These are phyloP conservation scores for Ernsta delagoae DNA, from an alignment of 2,888 invertebrate genomes.

Conservation along the genomic window DNA sequence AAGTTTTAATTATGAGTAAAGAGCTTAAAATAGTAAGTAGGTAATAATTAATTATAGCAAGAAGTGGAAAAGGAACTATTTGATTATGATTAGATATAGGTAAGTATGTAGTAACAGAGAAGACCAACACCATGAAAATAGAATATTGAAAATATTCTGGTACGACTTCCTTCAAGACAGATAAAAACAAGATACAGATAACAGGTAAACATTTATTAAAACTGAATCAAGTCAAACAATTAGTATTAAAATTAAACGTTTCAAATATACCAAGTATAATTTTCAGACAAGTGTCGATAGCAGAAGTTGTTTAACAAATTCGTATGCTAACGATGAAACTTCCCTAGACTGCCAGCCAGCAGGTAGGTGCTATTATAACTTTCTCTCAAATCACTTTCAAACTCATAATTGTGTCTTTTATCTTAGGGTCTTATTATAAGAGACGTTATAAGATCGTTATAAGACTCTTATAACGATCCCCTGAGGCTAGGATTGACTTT, in stretches of 20 bases:
- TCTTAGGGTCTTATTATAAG: too few species aligned
- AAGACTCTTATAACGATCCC: conserved; percentile 5
- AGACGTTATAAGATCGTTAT: too few species aligned
- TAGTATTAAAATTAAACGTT: neutral
- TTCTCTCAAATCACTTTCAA: conserved; percentile 41
- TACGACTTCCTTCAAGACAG: neutral
- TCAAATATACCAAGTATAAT: neutral
- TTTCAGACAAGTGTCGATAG: conserved; percentile 5
- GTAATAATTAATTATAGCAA: too few species aligned
- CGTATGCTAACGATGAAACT: conserved; percentile 53
- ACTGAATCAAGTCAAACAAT: neutral
- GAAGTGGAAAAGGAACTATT: too few species aligned
- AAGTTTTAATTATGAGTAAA: too few species aligned
- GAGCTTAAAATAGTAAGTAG: too few species aligned
- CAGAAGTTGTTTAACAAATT: conserved; percentile 38
- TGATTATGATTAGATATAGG: too few species aligned
- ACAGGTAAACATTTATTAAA: neutral
- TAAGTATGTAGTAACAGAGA: too few species aligned
- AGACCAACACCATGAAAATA: too few species aligned
- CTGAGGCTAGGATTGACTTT: conserved; percentile 1
- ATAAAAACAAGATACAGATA: neutral
- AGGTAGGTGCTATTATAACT: conserved; percentile 43
- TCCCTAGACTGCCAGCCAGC: conserved; percentile 46
- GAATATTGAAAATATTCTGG: too few species aligned
- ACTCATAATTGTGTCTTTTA: conserved; percentile 52